Base-by-base conservation (phyloP, 2,888 invertebrate species). In the Laspeyria flexula region DNA sequence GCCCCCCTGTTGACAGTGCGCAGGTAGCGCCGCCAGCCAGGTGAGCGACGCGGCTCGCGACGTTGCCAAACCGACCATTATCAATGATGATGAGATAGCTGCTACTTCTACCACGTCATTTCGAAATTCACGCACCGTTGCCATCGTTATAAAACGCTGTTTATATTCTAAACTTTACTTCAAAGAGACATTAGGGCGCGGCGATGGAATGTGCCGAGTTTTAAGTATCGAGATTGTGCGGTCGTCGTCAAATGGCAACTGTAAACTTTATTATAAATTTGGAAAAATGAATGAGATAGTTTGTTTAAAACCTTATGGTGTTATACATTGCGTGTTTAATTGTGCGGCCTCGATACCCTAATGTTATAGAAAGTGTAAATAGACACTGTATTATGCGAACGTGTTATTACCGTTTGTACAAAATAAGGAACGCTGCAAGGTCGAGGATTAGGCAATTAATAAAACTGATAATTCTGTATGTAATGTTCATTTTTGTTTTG, bases 1-100 rank as follows among this genome's bases (percentile, higher is more conserved):
- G 85, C 88, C 88, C 90, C 88, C 88, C 88, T 84, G 85, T 88
- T 90, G 90, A 79, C 90, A 89, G 76, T 89, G 90, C 90, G 89
- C 90, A 90, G 90, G 90, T 89, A 90, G 82, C 83, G 88, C 90
- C n/a, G n/a, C n/a, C n/a, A n/a, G n/a, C n/a, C 90, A 90, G 90
- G 90, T 89, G 88, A 88, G 87, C 81, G 81, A 81, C 57, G 91
- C 91, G 90, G 83, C 89, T 81, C 57, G 91, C 91, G 90, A 84
- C 89, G 91, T 92, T 92, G 91, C 91, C 92, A 89, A 82, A 89
- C 89, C 89, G 88, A 74, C 76, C 84, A 88, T 85, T 90, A 92
- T 90, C 90, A 91, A 86, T 88, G 88, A 86, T 87, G 86, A 90
- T 85, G 88, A 86, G 90, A 89, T 88, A 89, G 86, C 81, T 80